Evolutionary conservation across 2,888 invertebrate species (phyloP).

Genomic region (Stenodema calcarata): DNA sequence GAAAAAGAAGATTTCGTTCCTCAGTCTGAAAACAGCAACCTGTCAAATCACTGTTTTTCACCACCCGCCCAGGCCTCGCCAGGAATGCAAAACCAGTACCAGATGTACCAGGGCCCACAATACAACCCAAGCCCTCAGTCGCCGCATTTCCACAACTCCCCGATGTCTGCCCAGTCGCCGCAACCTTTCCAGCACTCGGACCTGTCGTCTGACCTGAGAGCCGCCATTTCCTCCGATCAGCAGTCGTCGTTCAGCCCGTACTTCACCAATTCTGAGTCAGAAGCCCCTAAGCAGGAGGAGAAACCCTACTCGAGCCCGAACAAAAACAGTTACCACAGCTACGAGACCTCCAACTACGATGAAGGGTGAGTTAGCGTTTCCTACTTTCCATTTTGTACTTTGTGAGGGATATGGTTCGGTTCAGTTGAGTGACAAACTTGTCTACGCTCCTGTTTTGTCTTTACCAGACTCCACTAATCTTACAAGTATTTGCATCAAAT

Average conservation of each 20-base stretch:
- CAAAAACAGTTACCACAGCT: slow-evolving; percentile 46
- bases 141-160: slow-evolving; percentile 38
- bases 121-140: slow-evolving; percentile 43
- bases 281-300: slow-evolving; percentile 21
- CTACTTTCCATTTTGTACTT: not conserved
- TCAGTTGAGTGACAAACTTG: not conserved
- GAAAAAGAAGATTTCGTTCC: slow-evolving; percentile 37
- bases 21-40: slow-evolving; percentile 41
- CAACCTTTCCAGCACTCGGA: slow-evolving; percentile 40
- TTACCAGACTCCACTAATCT: too few species aligned
- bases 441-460: not conserved
- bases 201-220: slow-evolving; percentile 39
- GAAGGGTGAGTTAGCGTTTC: slow-evolving; percentile 36
- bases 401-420: not conserved
- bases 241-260: slow-evolving; percentile 44
- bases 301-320: slow-evolving; percentile 35
- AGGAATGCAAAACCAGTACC: slow-evolving; percentile 37
- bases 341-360: slow-evolving; percentile 43
- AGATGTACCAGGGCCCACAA: slow-evolving; percentile 26
- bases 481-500: too few species aligned
- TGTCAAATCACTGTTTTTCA: slow-evolving; percentile 43
- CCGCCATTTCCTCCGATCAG: slow-evolving; percentile 37
- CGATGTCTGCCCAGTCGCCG: slow-evolving; percentile 43
- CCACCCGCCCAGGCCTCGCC: slow-evolving; percentile 39
- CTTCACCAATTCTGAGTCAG: slow-evolving; percentile 24